A percentile compares a stretch with the other conserved stretches of the same genome.
Conservation (phyloP, 2,797 vertebrate species). For the Limnodromus scolopaceus region DNA sequence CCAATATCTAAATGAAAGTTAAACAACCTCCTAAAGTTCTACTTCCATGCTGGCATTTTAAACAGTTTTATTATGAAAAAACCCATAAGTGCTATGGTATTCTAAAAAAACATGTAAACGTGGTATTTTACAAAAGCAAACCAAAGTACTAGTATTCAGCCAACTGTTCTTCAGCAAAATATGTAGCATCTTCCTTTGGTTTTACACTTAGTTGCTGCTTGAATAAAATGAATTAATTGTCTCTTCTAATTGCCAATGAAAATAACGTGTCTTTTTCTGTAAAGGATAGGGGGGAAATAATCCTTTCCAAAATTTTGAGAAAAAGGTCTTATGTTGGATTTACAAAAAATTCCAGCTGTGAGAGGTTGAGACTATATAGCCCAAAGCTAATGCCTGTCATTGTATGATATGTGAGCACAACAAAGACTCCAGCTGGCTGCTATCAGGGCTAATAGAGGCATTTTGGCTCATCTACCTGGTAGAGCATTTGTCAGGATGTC, state of each 20-base stretch:
- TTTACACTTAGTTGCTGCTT: neutral
- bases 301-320: constrained; percentile 4
- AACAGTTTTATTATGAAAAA: neutral
- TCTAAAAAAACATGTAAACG: neutral
- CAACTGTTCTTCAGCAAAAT: constrained; percentile 33
- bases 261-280: neutral
- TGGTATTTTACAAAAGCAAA: neutral
- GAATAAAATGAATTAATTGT: constrained; percentile 32
- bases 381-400: constrained; percentile 68
- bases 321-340: constrained; percentile 4
- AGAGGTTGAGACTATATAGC: constrained; percentile 23
- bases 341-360: constrained; percentile 64
- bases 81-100: neutral
- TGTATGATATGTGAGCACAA: constrained; percentile 62
- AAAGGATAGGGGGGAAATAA: neutral
- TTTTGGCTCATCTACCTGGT: constrained; percentile 65
- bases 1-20: neutral
- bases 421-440: constrained; percentile 71
- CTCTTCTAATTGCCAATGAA: constrained; percentile 27
- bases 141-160: neutral
- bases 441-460: constrained; percentile 63
- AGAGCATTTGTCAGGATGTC: constrained; percentile 50
- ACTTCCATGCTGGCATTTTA: neutral
- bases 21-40: neutral
- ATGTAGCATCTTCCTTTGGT: neutral